These are phyloP conservation scores for Maniola jurtina DNA, from an alignment of 1,140 invertebrate genomes.

Conservation along the genomic window DNA sequence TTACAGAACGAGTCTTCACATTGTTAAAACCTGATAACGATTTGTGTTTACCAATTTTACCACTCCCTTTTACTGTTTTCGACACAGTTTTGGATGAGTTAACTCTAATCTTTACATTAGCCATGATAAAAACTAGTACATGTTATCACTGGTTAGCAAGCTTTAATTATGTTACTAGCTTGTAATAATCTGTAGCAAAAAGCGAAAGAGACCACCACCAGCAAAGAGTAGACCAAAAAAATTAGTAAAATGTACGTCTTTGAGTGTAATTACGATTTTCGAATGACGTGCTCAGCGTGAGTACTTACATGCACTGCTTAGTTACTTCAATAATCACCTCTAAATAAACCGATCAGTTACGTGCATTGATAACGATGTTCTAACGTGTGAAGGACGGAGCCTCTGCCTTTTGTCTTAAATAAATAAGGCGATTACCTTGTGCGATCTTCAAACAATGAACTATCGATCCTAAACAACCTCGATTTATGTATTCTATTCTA, in stretches of 20 bases:
- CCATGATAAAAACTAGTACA: conserved; percentile 53
- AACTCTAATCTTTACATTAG: conserved; percentile 67
- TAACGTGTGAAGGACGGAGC: conserved; percentile 74
- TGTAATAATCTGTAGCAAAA: conserved; percentile 45
- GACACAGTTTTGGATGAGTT: conserved; percentile 53
- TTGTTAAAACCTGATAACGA: conserved; percentile 47
- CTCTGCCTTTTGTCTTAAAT: conserved; percentile 65
- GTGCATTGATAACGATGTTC: conserved; percentile 71
- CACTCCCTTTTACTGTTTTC: conserved; percentile 41
- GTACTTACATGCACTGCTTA: conserved; percentile 71
- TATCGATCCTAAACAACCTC: conserved; percentile 30
- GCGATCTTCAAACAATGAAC: conserved; percentile 37
- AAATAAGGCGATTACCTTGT: conserved; percentile 65
- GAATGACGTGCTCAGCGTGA: conserved; percentile 40
- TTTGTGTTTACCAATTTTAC: conserved; percentile 44
- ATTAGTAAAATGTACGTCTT: conserved; percentile 48
- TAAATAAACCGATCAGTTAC: conserved; percentile 52
- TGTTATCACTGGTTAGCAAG: conserved; percentile 51
- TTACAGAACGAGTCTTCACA: conserved; percentile 29
- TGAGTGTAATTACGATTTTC: conserved; percentile 26
- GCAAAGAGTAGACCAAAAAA: conserved; percentile 41
- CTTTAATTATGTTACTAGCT: conserved; percentile 35
- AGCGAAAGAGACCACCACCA: conserved; percentile 67
- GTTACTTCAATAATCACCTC: conserved; percentile 71
- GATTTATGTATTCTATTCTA: conserved; percentile 16